Percentiles rank a stretch among this genome's conserved stretches.
Conservation (phyloP, 2,888 invertebrate genomes). For the Myathropa florea region DNA sequence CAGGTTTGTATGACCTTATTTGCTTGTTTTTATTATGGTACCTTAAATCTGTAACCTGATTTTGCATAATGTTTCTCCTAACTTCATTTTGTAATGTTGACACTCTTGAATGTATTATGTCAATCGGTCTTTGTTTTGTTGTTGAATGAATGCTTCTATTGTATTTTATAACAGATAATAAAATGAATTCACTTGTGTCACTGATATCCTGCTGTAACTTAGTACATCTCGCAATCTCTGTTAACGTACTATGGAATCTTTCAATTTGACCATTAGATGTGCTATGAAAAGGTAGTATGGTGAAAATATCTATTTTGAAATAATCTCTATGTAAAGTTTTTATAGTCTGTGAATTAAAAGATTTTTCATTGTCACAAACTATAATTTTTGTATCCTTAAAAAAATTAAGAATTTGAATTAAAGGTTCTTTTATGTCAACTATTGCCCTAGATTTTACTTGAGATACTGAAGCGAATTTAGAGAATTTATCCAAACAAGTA, state of each 20-base stretch:
- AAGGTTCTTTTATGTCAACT: slow-evolving; percentile 3
- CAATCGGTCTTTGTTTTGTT: slow-evolving; percentile 25
- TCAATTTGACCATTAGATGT: slow-evolving; percentile 38
- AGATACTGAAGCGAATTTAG: too few species aligned
- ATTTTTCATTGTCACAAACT: slow-evolving; percentile 33
- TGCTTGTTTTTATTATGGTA: slow-evolving; percentile 16
- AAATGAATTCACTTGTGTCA: slow-evolving; percentile 24
- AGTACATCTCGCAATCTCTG: slow-evolving; percentile 35
- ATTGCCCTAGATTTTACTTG: not conserved
- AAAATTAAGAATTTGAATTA: slow-evolving; percentile 16
- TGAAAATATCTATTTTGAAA: slow-evolving; percentile 18
- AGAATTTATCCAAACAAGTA: slow-evolving; percentile 21
- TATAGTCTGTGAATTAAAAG: slow-evolving; percentile 16
- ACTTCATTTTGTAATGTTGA: not conserved
- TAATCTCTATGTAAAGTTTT: slow-evolving; percentile 17
- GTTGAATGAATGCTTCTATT: slow-evolving; percentile 29
- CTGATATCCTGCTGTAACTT: slow-evolving; percentile 25
- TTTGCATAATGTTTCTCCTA: not conserved
- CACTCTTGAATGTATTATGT: slow-evolving; percentile 1
- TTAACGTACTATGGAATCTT: slow-evolving; percentile 40
- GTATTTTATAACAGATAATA: slow-evolving; percentile 17
- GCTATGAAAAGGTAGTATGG: slow-evolving; percentile 31
- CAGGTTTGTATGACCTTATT: not conserved
- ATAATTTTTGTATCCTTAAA: slow-evolving; percentile 5
- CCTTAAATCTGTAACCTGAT: not conserved